Evolutionary conservation across 92 coral and sea anemone species (phyloP), one percentile per base, ranked within the genome.

Genomic region (Siderastrea radians): DNA sequence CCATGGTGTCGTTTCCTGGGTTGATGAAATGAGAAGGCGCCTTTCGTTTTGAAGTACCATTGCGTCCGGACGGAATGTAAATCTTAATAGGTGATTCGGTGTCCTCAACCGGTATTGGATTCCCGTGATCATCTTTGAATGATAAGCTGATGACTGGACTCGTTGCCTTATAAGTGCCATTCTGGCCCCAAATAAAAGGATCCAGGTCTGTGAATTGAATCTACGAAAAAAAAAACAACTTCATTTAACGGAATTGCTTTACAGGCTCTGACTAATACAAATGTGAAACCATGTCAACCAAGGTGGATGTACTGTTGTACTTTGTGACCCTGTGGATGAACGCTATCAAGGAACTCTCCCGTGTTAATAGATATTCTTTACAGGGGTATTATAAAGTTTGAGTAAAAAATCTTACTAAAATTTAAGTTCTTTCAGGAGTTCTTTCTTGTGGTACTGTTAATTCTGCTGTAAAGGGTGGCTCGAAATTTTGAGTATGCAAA

Each of bases 81-180:
- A 92, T 78, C 65, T 80, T 80, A 44, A 92, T 89, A 2, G 69
- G 80, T 3, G 75, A 9, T 11, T 47, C 26, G 4, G 83, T 49
- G 44, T 86, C 79, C 19, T 60, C 53, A 1, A 92, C 95, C 10
- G 72, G 11, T n/a, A 92, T 80, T 14, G 74, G 73, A 15, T 81
- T 74, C 49, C 95, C 95, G 14, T 60, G 44, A 3, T 57, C 70
- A 26, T 54, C 84, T 9, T 43, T 49, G 77, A 83, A 92, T 3
- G 84, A 77, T 51, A 92, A 80, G 81, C 86, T 89, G 58, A 92
- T 43, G 9, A 92, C 93, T 7, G 93, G 86, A 4, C 91, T 79
- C 19, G 26, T 51, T 6, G 87, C 74, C 43, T 86, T 73, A 7
- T 58, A 66, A 44, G 78, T 81, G 38, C 63, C 19, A 68, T 74